Conservation (phyloP, 2,797 vertebrate species). For the Lateolabrax maculatus region DNA sequence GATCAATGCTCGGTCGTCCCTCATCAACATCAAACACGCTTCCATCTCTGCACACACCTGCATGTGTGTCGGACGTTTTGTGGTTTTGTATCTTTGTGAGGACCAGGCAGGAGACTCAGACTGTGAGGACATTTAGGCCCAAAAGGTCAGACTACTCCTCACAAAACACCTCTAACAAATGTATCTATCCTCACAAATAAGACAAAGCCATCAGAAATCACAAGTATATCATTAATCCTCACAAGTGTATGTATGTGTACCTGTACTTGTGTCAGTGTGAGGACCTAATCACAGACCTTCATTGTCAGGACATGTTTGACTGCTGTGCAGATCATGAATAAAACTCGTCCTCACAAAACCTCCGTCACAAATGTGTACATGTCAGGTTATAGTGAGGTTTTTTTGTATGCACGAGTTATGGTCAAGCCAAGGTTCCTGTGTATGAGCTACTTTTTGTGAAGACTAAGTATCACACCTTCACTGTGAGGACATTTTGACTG, state of each 20-base stretch:
- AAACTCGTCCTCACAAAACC: too few relatives aligned
- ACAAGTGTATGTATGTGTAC: too few relatives aligned
- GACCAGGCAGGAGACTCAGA: not conserved
- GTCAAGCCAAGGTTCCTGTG: too few relatives aligned
- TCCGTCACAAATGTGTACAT: too few relatives aligned
- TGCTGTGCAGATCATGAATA: not conserved
- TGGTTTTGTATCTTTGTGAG: not conserved
- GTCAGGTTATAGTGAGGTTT: too few relatives aligned
- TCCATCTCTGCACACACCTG: not conserved
- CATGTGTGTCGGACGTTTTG: not conserved
- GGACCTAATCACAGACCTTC: not conserved
- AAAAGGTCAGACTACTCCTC: not conserved
- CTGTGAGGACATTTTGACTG: not conserved
- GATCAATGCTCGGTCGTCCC: conserved; percentile 54
- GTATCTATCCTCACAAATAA: not conserved
- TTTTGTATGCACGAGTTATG: too few relatives aligned
- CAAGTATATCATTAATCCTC: not conserved
- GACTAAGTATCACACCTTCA: too few relatives aligned
- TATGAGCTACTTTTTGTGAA: too few relatives aligned
- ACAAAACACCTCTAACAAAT: not conserved
- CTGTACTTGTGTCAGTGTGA: not conserved
- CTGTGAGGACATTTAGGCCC: not conserved
- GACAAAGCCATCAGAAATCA: not conserved
- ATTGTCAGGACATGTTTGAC: not conserved
- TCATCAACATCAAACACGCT: conserved; percentile 57